Percentiles rank a stretch among this genome's conserved stretches.
These are phyloP conservation scores for Empis stercorea DNA, from an alignment of 2,888 invertebrate species.

Conservation along the genomic window DNA sequence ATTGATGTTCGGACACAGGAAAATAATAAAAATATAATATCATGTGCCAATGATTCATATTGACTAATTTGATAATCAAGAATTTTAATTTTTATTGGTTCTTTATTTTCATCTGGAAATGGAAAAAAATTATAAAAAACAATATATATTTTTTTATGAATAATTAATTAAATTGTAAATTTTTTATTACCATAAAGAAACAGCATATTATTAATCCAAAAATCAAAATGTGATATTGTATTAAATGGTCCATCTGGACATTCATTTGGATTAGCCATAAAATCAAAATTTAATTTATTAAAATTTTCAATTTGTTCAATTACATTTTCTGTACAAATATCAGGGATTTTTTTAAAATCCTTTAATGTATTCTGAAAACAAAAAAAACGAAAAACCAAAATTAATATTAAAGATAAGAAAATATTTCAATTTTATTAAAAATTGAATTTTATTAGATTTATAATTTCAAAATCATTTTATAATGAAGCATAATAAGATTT, in stretches of 20 bases:
- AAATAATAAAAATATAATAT: slow-evolving; percentile 43
- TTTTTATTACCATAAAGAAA: slow-evolving; percentile 36
- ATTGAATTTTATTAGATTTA: too few species aligned
- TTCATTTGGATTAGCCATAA: slow-evolving; percentile 16
- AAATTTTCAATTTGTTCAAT: slow-evolving; percentile 18
- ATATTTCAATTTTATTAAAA: too few species aligned
- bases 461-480: too few species aligned
- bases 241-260: slow-evolving; percentile 36
- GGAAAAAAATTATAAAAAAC: slow-evolving; percentile 1
- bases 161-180: neutral
- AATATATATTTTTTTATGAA: too few species aligned
- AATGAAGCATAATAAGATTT: too few species aligned
- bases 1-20: slow-evolving; percentile 38
- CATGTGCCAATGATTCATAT: slow-evolving; percentile 40
- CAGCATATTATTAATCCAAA: slow-evolving; percentile 50
- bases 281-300: slow-evolving; percentile 15
- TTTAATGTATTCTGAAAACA: slow-evolving; percentile 3
- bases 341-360: slow-evolving; percentile 11
- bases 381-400: too few species aligned
- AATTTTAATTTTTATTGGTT: slow-evolving; percentile 41
- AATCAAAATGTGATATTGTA: slow-evolving; percentile 43
- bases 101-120: slow-evolving; percentile 23
- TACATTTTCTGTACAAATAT: slow-evolving; percentile 8
- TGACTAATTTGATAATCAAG: slow-evolving; percentile 46
- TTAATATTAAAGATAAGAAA: too few species aligned